A percentile compares a stretch with the other conserved stretches of the same genome.
Evolutionary conservation across 2,888 invertebrate genomes (phyloP).

Genomic region (Unio pictorum): DNA sequence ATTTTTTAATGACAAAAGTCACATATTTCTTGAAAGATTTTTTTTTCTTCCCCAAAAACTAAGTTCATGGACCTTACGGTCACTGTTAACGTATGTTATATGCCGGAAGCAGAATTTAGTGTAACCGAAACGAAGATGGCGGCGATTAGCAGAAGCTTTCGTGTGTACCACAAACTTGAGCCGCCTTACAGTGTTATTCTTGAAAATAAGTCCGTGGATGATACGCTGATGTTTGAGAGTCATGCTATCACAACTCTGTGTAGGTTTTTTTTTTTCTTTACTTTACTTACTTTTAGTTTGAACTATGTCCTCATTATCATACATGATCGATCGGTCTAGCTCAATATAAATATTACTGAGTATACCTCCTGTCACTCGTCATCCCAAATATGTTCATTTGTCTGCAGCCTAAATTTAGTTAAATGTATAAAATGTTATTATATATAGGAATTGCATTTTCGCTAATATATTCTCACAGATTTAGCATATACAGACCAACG

Average conservation of each 20-base stretch:
- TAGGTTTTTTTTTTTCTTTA: slow-evolving; percentile 72
- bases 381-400: neutral
- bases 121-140: slow-evolving; percentile 78
- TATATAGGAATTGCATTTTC: too few species aligned
- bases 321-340: neutral
- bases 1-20: too few species aligned
- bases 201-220: slow-evolving; percentile 89
- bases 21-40: too few species aligned
- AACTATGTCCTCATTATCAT: neutral
- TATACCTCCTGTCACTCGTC: neutral
- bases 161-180: slow-evolving; percentile 89
- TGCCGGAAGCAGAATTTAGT: too few species aligned
- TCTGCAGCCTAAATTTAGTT: too few species aligned
- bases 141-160: slow-evolving; percentile 95
- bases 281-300: neutral
- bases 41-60: too few species aligned
- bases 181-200: slow-evolving; percentile 91
- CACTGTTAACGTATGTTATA: too few species aligned
- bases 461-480: too few species aligned
- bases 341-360: neutral
- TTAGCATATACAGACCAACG: too few species aligned
- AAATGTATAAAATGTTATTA: too few species aligned
- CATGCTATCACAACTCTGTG: slow-evolving; percentile 89
- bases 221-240: slow-evolving; percentile 91
- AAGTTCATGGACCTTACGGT: too few species aligned